Conservation (phyloP, 35 echinoderm and acorn worm genomes). For the Diadema setosum region DNA sequence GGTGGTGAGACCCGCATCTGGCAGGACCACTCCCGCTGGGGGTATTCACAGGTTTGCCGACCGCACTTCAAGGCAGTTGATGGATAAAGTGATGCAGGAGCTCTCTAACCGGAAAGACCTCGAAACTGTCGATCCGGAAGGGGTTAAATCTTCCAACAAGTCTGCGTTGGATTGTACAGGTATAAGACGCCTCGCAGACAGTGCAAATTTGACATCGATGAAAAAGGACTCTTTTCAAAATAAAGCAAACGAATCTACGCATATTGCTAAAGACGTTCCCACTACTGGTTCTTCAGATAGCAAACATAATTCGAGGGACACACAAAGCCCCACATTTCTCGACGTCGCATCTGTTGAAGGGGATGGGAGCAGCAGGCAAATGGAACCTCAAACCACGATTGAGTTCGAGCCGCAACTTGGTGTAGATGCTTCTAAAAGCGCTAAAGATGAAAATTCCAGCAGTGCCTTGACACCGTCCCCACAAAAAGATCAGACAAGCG, state of each 20-base stretch:
- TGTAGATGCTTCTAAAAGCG: not conserved
- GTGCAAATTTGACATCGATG: too few relatives aligned
- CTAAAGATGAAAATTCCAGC: not conserved
- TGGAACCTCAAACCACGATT: not conserved
- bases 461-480: not conserved
- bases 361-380: not conserved
- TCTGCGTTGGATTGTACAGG: too few relatives aligned
- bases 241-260: too few relatives aligned
- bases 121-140: not conserved
- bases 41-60: conserved; percentile 43
- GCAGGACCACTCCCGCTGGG: not conserved
- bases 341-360: not conserved
- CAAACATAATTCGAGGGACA: too few relatives aligned
- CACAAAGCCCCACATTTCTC: not conserved
- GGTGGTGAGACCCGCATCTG: not conserved
- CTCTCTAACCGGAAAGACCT: conserved; percentile 55
- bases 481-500: not conserved
- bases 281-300: too few relatives aligned
- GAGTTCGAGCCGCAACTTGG: conserved; percentile 29
- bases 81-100: conserved; percentile 62
- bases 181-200: too few relatives aligned
- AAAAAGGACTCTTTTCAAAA: too few relatives aligned
- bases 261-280: too few relatives aligned
- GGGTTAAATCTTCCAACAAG: too few relatives aligned
- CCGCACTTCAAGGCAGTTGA: conserved; percentile 42